Conservation (phyloP, 1,140 invertebrate species). For the Macrosteles quadrilineatus region DNA sequence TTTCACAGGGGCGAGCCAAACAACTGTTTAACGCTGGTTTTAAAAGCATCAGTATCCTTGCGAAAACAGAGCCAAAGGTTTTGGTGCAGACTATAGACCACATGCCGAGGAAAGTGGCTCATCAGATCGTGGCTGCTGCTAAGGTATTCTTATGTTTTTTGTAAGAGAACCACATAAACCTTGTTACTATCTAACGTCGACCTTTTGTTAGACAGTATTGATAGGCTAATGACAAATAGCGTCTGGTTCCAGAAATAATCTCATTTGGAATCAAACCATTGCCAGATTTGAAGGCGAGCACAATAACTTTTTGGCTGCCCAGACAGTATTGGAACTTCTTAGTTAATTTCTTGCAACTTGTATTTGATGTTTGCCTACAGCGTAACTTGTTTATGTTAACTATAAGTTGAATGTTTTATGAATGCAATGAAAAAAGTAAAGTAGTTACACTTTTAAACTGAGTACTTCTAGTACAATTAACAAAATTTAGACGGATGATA, state of each 20-base stretch:
- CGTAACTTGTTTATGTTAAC: too few species aligned
- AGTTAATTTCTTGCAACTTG: too few species aligned
- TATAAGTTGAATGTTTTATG: too few species aligned
- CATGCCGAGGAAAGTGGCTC: slow-evolving; percentile 66
- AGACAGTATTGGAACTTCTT: neutral
- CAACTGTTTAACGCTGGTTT: slow-evolving; percentile 83
- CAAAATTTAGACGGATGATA: too few species aligned
- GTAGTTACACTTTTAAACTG: too few species aligned
- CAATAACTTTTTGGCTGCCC: neutral
- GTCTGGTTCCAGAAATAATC: neutral
- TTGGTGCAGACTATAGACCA: slow-evolving; percentile 68
- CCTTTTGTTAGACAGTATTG: too few species aligned
- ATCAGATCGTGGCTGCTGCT: slow-evolving; percentile 79
- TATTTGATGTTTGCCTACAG: too few species aligned
- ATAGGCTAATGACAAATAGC: slow-evolving; percentile 9
- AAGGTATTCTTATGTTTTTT: slow-evolving; percentile 58
- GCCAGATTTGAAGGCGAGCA: neutral
- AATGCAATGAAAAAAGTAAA: too few species aligned
- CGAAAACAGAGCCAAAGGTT: slow-evolving; percentile 64
- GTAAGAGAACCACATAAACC: neutral
- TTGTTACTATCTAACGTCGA: neutral
- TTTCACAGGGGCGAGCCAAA: slow-evolving; percentile 73
- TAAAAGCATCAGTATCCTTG: slow-evolving; percentile 72
- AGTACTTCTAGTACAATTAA: too few species aligned
- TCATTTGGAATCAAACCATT: neutral